These are phyloP conservation scores for Triplophysa tibetana DNA, from an alignment of 2,113 vertebrate genomes.

Conservation along the genomic window DNA sequence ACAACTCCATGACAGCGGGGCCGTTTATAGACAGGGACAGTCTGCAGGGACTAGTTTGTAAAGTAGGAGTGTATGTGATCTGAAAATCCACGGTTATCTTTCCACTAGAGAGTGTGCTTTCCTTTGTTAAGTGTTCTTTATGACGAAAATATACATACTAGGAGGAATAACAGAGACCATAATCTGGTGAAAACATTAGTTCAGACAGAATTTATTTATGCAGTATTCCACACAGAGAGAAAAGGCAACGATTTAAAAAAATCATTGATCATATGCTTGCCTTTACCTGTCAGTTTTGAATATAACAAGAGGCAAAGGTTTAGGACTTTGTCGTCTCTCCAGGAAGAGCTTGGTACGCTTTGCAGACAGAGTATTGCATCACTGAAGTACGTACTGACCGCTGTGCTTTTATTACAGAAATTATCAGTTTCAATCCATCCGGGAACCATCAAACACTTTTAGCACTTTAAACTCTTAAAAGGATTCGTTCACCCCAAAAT, in stretches of 20 bases:
- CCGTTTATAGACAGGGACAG: conserved; percentile 48
- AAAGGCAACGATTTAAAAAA: conserved; percentile 36
- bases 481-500: too few species aligned
- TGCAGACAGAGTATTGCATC: too few species aligned
- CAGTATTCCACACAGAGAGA: conserved; percentile 42
- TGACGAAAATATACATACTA: background rate
- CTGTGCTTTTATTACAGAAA: background rate
- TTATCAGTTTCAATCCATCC: background rate
- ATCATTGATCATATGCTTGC: conserved; percentile 14
- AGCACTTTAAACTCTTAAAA: too few species aligned
- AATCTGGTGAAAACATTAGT: background rate
- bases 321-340: background rate
- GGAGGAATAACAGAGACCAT: background rate
- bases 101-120: background rate
- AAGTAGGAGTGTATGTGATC: background rate
- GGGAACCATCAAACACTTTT: background rate
- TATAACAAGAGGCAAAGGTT: background rate
- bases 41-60: conserved; percentile 27
- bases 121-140: background rate
- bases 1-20: conserved; percentile 41
- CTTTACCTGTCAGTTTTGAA: background rate
- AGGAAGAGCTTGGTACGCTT: background rate
- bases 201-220: conserved; percentile 50
- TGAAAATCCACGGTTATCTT: background rate
- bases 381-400: too few species aligned